Evolutionary conservation across 2,797 vertebrate species (phyloP).

Genomic region (Notamacropus eugenii): DNA sequence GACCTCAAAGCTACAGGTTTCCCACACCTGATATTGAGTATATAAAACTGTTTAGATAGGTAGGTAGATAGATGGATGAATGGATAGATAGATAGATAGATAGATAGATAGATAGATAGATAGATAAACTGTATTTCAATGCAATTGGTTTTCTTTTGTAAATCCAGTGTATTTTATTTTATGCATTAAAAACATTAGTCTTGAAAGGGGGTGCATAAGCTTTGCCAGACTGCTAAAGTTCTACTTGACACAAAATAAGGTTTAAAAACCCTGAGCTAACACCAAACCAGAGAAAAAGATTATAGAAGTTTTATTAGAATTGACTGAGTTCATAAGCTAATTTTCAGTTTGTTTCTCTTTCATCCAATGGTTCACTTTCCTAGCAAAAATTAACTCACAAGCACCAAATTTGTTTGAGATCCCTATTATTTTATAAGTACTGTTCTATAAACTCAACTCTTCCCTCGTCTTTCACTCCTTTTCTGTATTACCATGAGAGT

Average conservation of each 20-base stretch:
- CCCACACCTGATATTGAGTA: no score
- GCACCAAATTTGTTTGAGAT: slow-evolving; percentile 23
- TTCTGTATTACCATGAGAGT: neutral
- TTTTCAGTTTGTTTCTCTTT: neutral
- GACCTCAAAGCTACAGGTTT: no score
- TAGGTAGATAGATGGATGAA: neutral
- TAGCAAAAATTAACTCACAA: slow-evolving; percentile 22
- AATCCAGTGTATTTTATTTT: neutral
- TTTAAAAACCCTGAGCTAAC: neutral
- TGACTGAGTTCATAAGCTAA: neutral
- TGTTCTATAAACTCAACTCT: neutral
- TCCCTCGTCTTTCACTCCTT: neutral
- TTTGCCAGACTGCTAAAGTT: neutral
- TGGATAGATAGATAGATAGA: neutral
- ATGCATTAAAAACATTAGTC: neutral
- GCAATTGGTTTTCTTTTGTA: neutral
- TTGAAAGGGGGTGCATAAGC: neutral
- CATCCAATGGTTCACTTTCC: neutral
- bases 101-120: neutral
- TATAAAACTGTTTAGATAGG: neutral
- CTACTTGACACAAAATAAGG: neutral
- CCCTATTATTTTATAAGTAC: neutral
- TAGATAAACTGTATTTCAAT: neutral
- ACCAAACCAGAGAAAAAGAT: slow-evolving; percentile 11
- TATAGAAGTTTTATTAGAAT: neutral